Evolutionary conservation across 2,797 vertebrate genomes (phyloP).

Genomic region (Loriculus beryllinus): DNA sequence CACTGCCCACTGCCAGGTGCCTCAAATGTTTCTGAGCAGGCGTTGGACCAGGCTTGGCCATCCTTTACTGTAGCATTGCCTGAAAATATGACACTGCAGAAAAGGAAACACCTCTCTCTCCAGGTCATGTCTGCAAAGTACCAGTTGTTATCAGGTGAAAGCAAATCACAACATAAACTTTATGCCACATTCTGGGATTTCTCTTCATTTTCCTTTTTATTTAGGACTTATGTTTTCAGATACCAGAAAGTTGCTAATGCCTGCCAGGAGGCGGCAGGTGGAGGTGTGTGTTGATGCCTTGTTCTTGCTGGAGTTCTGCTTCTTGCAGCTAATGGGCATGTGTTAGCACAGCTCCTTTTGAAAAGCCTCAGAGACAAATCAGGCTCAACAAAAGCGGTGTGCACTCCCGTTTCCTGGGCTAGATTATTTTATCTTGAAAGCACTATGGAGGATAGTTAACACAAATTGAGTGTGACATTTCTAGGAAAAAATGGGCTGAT

Average conservation of each 20-base stretch:
- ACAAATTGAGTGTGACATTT: neutral
- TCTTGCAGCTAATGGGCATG: neutral
- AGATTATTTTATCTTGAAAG: slow-evolving; percentile 15
- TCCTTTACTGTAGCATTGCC: neutral
- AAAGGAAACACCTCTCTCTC: neutral
- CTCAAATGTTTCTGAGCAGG: neutral
- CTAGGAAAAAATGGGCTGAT: slow-evolving; percentile 2
- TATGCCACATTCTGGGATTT: neutral
- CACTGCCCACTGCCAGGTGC: neutral
- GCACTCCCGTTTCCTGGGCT: neutral
- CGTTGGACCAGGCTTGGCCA: neutral
- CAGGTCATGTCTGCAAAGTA: neutral
- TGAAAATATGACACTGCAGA: neutral
- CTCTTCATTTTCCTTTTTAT: neutral
- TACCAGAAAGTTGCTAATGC: neutral
- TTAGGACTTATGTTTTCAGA: neutral
- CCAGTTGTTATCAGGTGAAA: neutral
- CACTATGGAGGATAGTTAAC: neutral
- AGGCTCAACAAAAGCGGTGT: neutral
- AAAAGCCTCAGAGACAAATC: neutral
- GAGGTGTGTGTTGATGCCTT: neutral
- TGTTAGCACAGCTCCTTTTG: neutral
- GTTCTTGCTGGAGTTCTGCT: neutral
- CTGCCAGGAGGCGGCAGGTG: neutral
- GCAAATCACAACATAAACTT: neutral